Conservation (phyloP, 2,113 vertebrate species). For the Boulengeromyrus knoepffleri region DNA sequence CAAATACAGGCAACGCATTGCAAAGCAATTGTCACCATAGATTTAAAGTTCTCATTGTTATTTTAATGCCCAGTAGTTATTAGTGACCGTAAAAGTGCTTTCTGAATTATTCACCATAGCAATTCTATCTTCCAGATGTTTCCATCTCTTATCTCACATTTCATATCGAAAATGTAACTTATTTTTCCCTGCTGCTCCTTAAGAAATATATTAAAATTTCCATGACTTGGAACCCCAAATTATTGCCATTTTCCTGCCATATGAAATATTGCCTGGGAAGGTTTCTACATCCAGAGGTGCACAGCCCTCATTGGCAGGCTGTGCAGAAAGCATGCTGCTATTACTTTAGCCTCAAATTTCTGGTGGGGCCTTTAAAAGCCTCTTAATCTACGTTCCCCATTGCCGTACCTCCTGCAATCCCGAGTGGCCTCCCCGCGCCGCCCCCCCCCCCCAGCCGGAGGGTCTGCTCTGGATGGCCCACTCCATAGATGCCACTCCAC, state of each 20-base stretch:
- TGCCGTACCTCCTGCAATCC: conserved; percentile 3
- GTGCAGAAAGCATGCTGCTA: neutral
- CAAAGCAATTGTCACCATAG: conserved; percentile 73
- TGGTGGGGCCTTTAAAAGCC: neutral
- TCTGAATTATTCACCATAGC: neutral
- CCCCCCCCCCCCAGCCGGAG: neutral
- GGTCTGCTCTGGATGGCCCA: neutral
- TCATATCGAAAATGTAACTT: neutral
- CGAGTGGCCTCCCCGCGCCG: neutral
- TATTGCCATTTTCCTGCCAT: neutral
- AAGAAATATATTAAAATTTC: neutral
- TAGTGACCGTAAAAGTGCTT: conserved; percentile 69
- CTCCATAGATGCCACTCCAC: neutral
- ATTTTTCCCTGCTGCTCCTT: neutral
- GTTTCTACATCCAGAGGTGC: neutral
- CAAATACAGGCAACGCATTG: conserved; percentile 59
- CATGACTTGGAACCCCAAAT: neutral
- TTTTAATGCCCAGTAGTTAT: conserved; percentile 79
- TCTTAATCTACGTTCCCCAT: neutral
- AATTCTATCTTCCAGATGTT: neutral
- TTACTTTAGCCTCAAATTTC: neutral
- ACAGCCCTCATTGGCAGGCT: neutral
- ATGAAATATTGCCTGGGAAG: neutral
- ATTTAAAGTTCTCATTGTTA: conserved; percentile 68
- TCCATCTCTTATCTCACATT: neutral